Conservation (phyloP, 1,140 invertebrate genomes). For the Schlechtendalia chinensis region DNA sequence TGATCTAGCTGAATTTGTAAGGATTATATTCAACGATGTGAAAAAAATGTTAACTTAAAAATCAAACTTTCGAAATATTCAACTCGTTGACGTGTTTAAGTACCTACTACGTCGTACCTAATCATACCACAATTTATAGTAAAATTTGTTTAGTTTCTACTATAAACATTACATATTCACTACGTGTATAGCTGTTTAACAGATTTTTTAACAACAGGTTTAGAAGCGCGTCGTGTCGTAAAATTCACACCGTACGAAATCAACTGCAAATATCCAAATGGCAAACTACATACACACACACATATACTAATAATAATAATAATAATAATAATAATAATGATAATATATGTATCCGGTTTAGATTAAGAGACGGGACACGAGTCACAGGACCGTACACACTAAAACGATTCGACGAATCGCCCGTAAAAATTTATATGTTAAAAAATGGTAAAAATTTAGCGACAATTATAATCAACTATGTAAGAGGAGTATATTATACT, state of each 20-base stretch:
- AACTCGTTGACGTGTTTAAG: no score
- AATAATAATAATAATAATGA: no score
- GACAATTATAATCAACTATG: slow-evolving; percentile 10
- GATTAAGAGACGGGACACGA: no score
- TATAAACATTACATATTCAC: background rate
- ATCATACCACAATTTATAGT: background rate
- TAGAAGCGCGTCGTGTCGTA: background rate
- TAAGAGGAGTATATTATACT: background rate
- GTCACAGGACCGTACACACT: background rate
- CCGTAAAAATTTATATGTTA: background rate
- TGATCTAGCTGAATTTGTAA: no score
- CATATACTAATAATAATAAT: no score
- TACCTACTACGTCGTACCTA: no score
- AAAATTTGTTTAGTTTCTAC: background rate
- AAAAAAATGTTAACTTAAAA: no score
- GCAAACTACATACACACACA: background rate
- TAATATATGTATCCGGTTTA: background rate
- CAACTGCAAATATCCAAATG: background rate
- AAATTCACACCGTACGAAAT: background rate
- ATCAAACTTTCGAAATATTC: no score
- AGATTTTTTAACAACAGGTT: no score
- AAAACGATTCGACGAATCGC: background rate
- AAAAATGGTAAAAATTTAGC: slow-evolving; percentile 9
- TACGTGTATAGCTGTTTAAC: no score
- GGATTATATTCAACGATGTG: no score